Evolutionary conservation across 2,113 vertebrate species (phyloP).

Genomic region (Strix aluco): DNA sequence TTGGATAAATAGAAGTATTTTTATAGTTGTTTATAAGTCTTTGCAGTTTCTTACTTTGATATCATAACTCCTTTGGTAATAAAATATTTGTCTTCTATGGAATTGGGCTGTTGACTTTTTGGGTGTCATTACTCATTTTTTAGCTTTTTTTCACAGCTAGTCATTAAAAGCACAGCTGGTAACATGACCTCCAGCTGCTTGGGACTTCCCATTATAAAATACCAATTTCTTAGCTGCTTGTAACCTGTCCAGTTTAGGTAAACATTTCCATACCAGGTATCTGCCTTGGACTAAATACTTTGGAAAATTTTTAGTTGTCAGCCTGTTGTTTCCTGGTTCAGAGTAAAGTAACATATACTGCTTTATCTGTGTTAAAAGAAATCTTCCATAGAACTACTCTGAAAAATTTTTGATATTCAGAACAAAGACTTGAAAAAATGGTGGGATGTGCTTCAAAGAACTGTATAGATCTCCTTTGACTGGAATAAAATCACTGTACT

Average conservation of each 20-base stretch:
- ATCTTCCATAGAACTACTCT: not conserved
- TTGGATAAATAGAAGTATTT: conserved; percentile 60
- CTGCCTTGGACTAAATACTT: not conserved
- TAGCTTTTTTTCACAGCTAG: not conserved
- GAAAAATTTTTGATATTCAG: not conserved
- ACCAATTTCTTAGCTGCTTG: not conserved
- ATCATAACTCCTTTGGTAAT: conserved; percentile 52
- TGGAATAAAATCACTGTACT: not conserved
- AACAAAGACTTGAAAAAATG: not conserved
- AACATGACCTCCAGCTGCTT: not conserved
- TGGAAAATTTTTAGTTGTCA: not conserved
- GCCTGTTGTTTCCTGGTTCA: not conserved
- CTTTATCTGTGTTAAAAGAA: not conserved
- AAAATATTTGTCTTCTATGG: conserved; percentile 39
- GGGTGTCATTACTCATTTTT: not conserved
- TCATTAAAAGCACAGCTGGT: not conserved
- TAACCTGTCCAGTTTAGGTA: not conserved
- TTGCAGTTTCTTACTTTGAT: conserved; percentile 63
- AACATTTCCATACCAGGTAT: not conserved
- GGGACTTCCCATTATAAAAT: not conserved
- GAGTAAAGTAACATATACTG: not conserved
- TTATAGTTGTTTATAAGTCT: conserved; percentile 62
- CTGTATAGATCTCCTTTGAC: not conserved
- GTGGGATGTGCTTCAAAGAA: not conserved
- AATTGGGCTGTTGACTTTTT: not conserved